These are phyloP conservation scores for Formicarius rufipectus DNA, from an alignment of 2,113 vertebrate species.

Conservation along the genomic window DNA sequence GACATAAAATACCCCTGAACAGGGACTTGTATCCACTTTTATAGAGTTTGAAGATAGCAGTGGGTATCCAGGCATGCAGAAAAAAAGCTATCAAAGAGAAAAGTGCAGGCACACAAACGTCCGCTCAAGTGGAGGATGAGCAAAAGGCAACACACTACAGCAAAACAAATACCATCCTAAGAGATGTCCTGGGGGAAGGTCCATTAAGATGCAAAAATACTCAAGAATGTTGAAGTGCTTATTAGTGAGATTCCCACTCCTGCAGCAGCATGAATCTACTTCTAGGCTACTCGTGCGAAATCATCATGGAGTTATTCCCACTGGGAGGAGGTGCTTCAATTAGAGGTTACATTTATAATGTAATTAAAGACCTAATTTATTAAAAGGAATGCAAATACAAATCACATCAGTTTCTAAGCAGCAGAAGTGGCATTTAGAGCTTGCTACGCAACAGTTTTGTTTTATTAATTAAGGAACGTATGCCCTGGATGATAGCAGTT, in stretches of 20 bases:
- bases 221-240: conserved; percentile 15
- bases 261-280: conserved; percentile 17
- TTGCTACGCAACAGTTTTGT: not conserved
- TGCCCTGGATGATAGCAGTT: not conserved
- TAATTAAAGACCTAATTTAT: conserved; percentile 55
- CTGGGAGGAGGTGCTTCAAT: conserved; percentile 44
- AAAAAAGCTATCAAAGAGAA: not conserved
- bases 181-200: not conserved
- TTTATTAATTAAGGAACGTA: not conserved
- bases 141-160: not conserved
- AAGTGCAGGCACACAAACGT: not conserved
- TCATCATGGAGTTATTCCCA: not conserved
- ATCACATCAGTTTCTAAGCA: conserved; percentile 17
- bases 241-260: not conserved
- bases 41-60: not conserved
- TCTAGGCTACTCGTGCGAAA: not conserved
- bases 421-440: not conserved
- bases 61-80: not conserved
- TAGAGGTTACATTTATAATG: conserved; percentile 61
- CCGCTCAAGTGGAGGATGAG: not conserved
- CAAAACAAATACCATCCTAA: conserved; percentile 1
- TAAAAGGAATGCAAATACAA: conserved; percentile 56
- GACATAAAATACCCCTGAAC: not conserved
- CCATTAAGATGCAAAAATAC: conserved; percentile 12
- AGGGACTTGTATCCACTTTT: not conserved